Percentiles rank a stretch among this genome's conserved stretches.
These are phyloP conservation scores for Eustalomyia histrio DNA, from an alignment of 2,888 invertebrate genomes.

Conservation along the genomic window DNA sequence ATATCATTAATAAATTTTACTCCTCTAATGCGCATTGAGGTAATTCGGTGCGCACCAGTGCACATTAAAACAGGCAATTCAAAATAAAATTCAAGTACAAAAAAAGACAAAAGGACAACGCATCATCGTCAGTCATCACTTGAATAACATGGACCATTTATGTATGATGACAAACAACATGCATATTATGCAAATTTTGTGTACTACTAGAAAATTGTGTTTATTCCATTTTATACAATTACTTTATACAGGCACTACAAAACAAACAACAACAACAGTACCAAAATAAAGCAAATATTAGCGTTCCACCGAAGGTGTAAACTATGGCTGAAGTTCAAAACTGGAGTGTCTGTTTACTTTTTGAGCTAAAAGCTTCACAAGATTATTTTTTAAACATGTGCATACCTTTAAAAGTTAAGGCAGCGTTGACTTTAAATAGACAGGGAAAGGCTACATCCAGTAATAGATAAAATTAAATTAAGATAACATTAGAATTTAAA, in stretches of 20 bases:
- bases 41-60: slow-evolving; percentile 53
- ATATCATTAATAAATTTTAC: background rate
- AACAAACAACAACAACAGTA: background rate
- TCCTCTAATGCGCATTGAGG: slow-evolving; percentile 40
- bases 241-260: background rate
- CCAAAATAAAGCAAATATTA: background rate
- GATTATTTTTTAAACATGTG: no score
- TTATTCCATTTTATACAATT: slow-evolving; percentile 40
- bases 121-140: background rate
- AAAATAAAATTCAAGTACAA: slow-evolving; percentile 6
- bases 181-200: background rate
- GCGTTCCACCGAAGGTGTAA: background rate
- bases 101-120: background rate
- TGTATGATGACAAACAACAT: background rate
- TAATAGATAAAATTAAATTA: no score
- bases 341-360: no score
- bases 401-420: no score
- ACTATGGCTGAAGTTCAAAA: no score
- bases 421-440: no score
- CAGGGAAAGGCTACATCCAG: no score
- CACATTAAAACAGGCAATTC: slow-evolving; percentile 39
- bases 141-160: background rate
- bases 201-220: slow-evolving; percentile 41
- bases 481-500: no score
- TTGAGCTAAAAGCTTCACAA: no score